Evolutionary conservation across 2,113 vertebrate species (phyloP).

Genomic region (Boulengeromyrus knoepffleri): DNA sequence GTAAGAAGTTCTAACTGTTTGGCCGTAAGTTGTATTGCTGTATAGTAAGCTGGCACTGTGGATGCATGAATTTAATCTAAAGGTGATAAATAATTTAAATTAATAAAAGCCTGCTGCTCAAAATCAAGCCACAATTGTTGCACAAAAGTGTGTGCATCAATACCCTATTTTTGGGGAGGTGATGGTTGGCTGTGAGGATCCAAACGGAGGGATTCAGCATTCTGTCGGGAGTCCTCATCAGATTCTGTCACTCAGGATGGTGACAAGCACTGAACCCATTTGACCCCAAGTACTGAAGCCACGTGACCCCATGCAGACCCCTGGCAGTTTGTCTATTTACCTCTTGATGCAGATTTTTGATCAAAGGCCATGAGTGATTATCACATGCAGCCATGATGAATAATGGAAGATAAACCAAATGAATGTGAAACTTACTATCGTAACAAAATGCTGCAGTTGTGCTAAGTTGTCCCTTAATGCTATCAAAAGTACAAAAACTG

Average conservation of each 20-base stretch:
- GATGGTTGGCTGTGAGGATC: constrained; percentile 58
- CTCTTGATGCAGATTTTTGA: neutral
- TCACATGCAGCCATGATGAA: neutral
- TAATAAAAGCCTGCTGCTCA: constrained; percentile 32
- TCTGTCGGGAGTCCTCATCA: constrained; percentile 44
- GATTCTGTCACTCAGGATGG: constrained; percentile 45
- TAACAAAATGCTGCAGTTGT: neutral
- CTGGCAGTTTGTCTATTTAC: neutral
- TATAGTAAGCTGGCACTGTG: constrained; percentile 11
- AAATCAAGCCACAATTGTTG: constrained; percentile 31
- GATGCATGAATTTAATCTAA: constrained; percentile 1
- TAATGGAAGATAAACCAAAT: neutral
- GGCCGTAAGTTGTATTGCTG: constrained; percentile 4
- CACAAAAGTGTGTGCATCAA: constrained; percentile 34
- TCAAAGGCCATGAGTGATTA: neutral
- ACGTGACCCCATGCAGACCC: neutral
- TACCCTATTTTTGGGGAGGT: constrained; percentile 42
- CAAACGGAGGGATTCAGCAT: constrained; percentile 49
- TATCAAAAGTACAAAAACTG: too few relatives aligned
- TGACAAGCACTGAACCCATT: neutral
- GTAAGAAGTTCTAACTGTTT: neutral
- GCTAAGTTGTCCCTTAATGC: neutral
- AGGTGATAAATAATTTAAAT: constrained; percentile 26
- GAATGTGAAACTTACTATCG: neutral
- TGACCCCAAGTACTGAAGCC: neutral